Conservation (phyloP, 1,140 invertebrate genomes). For the Magallana gigas region DNA sequence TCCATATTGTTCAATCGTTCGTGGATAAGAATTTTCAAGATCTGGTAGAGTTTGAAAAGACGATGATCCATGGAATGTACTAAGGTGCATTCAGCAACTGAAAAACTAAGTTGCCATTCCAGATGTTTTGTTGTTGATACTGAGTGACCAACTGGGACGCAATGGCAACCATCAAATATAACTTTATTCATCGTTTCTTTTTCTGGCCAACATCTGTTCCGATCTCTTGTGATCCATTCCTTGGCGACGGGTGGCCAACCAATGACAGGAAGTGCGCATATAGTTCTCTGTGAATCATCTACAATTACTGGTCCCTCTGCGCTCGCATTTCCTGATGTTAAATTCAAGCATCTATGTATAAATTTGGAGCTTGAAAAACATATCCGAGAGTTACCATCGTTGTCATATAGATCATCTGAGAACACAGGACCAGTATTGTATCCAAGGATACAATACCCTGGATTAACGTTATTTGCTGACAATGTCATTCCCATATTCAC, state of each 20-base stretch:
- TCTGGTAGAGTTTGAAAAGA: background rate
- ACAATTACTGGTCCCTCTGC: background rate
- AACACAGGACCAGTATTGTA: background rate
- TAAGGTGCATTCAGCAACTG: background rate
- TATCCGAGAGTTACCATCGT: background rate
- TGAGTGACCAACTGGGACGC: background rate
- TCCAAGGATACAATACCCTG: background rate
- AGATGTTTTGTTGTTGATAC: background rate
- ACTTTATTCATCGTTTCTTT: background rate
- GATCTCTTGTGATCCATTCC: background rate
- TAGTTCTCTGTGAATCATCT: too few relatives aligned
- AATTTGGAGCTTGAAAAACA: background rate
- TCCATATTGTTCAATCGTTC: background rate
- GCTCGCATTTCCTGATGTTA: background rate
- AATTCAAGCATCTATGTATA: background rate
- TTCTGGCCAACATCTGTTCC: background rate
- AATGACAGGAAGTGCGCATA: background rate
- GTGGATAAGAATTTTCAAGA: conserved; percentile 12
- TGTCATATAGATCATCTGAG: background rate
- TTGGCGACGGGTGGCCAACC: background rate
- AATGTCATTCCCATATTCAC: background rate
- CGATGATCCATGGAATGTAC: background rate
- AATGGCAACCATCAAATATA: background rate
- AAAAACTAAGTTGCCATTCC: conserved; percentile 10
- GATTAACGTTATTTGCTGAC: background rate